phyloP scores from a whole-genome alignment of 1,140 invertebrate species.

The Drosophila arizonae region DNA sequence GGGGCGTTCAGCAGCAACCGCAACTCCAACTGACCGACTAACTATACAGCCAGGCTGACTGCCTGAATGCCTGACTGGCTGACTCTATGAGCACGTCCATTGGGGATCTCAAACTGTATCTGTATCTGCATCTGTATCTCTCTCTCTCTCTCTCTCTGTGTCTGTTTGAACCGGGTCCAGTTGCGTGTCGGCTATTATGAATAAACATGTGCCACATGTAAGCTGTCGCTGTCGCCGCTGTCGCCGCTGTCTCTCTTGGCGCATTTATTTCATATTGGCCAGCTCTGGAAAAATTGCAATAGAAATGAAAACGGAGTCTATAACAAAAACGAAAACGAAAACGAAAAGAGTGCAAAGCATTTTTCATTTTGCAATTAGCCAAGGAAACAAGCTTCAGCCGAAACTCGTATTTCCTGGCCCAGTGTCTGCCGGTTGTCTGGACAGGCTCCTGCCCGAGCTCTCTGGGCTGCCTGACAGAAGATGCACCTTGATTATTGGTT shows the following conservation, averaged over 20 bases:
- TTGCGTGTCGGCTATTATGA: slow-evolving; percentile 66
- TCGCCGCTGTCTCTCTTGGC: slow-evolving; percentile 16
- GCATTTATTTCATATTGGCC: slow-evolving; percentile 53
- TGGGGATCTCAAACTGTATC: slow-evolving; percentile 22
- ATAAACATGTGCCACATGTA: slow-evolving; percentile 73
- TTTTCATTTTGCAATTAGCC: slow-evolving; percentile 46
- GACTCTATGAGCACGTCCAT: slow-evolving; percentile 37
- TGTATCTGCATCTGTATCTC: too few species aligned
- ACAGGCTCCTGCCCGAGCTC: slow-evolving; percentile 1
- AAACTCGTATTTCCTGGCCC: slow-evolving; percentile 50
- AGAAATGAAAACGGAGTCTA: slow-evolving; percentile 18
- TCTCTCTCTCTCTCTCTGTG: not conserved
- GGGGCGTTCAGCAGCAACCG: slow-evolving; percentile 9
- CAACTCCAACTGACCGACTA: slow-evolving; percentile 28
- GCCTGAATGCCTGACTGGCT: not conserved
- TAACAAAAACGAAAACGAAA: slow-evolving; percentile 40
- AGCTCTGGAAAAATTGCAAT: slow-evolving; percentile 40
- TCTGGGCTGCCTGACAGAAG: slow-evolving; percentile 23
- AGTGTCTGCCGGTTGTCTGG: slow-evolving; percentile 37
- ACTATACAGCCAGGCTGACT: slow-evolving; percentile 12
- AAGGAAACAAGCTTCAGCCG: slow-evolving; percentile 36
- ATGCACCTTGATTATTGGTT: slow-evolving; percentile 53
- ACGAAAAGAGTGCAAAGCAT: slow-evolving; percentile 43
- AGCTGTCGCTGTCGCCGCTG: slow-evolving; percentile 30
- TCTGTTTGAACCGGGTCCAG: slow-evolving; percentile 16